Percentiles rank a stretch among this genome's conserved stretches.
Conservation (phyloP, 2,113 vertebrate species). For the Xiphophorus maculatus region DNA sequence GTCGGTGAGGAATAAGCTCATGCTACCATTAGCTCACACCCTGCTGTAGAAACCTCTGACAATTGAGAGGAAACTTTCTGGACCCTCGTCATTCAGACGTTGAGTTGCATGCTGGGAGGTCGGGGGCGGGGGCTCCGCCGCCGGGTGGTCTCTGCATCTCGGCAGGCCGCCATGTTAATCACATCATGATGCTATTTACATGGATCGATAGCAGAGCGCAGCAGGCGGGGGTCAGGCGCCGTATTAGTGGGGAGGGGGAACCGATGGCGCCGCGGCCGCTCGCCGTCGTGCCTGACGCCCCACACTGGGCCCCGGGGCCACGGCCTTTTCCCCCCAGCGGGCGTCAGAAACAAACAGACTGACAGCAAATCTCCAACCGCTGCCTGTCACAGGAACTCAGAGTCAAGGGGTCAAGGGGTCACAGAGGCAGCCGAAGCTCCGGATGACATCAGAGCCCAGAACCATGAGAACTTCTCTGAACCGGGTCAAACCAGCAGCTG, state of each 20-base stretch:
- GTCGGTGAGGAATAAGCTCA: too few relatives aligned
- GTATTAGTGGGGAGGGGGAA: conserved; percentile 58
- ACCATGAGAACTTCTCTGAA: too few relatives aligned
- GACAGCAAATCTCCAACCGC: conserved; percentile 67
- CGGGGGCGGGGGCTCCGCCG: conserved; percentile 50
- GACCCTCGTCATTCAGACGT: neutral
- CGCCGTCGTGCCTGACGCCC: conserved; percentile 26
- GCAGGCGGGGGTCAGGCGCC: conserved; percentile 73
- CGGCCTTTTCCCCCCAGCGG: conserved; percentile 67
- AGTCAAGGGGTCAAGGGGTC: conserved; percentile 14
- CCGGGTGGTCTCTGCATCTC: conserved; percentile 53
- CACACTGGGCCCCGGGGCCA: conserved; percentile 33
- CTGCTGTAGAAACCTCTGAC: too few relatives aligned
- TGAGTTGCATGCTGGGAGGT: neutral
- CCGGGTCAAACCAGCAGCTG: too few relatives aligned
- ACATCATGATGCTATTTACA: conserved; percentile 80
- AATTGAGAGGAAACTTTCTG: too few relatives aligned
- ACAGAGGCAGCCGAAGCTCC: too few relatives aligned
- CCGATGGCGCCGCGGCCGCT: conserved; percentile 28
- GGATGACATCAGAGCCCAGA: too few relatives aligned
- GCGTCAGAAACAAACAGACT: conserved; percentile 69
- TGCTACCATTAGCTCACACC: too few relatives aligned
- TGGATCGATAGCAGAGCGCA: conserved; percentile 67
- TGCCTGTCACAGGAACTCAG: conserved; percentile 29
- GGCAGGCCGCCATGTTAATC: conserved; percentile 72